Conservation (phyloP, 2,888 invertebrate species). For the Meiosimyza decipiens region DNA sequence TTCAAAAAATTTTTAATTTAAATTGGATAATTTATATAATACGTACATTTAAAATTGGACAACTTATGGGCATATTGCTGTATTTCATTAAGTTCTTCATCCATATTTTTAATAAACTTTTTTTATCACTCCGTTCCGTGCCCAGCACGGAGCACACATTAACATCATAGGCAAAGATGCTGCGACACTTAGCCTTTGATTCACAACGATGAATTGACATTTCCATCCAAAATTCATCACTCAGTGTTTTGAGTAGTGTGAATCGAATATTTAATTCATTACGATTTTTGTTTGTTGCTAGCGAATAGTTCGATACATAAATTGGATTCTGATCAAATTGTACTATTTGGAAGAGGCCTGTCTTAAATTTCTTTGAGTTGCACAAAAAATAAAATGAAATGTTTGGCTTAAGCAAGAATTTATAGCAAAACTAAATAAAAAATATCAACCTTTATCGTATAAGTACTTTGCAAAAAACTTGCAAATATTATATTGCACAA, state of each 20-base stretch:
- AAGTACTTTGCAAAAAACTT: no score
- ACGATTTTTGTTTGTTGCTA: background rate
- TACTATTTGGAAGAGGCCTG: background rate
- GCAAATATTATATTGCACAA: no score
- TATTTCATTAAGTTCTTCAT: constrained; percentile 42
- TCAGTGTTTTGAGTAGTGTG: background rate
- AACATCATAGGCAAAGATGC: constrained; percentile 48
- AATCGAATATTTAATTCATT: background rate
- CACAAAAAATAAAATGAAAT: no score
- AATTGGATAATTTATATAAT: background rate
- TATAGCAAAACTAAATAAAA: no score
- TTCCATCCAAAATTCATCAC: constrained; percentile 12
- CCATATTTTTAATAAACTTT: constrained; percentile 48
- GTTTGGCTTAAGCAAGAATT: no score
- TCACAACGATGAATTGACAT: background rate
- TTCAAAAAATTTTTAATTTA: background rate
- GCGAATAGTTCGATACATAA: constrained; percentile 17
- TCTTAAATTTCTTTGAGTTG: background rate
- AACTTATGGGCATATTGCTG: constrained; percentile 48
- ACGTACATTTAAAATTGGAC: constrained; percentile 47
- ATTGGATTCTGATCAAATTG: constrained; percentile 4
- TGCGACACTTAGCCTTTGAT: constrained; percentile 42
- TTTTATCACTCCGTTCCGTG: background rate
- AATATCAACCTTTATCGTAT: no score
- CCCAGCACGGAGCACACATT: constrained; percentile 50